These are phyloP conservation scores for Marcusenius ussheri DNA, from an alignment of 2,113 vertebrate genomes.

Conservation along the genomic window DNA sequence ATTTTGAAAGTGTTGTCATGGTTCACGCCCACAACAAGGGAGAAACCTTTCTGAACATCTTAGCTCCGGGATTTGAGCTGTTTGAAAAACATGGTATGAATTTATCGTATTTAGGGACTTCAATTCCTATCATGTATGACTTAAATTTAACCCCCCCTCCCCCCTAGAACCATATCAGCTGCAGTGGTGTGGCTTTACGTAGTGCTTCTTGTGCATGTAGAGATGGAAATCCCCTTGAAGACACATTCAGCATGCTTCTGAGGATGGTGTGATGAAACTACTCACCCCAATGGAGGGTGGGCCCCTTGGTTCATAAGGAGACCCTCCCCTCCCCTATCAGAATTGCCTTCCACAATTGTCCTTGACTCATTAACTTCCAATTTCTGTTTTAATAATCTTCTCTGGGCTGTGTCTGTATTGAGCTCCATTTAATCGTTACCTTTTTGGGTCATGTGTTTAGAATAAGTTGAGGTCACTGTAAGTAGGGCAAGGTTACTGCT, in stretches of 20 bases:
- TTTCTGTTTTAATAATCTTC: background rate
- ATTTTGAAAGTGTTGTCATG: background rate
- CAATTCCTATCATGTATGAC: background rate
- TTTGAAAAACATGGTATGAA: background rate
- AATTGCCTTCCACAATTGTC: conserved; percentile 9
- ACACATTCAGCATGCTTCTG: background rate
- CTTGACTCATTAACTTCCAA: conserved; percentile 17
- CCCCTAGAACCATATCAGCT: background rate
- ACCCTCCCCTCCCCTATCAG: background rate
- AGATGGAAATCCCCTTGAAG: background rate
- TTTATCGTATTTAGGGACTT: background rate
- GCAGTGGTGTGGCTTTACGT: background rate
- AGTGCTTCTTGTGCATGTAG: background rate
- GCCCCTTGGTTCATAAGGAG: background rate
- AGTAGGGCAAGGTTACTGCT: background rate
- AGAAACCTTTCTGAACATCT: background rate
- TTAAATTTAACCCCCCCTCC: background rate
- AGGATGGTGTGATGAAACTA: background rate
- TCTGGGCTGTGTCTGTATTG: background rate
- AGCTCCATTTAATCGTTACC: conserved; percentile 8
- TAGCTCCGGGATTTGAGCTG: background rate
- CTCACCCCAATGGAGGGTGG: background rate
- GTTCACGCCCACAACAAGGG: background rate
- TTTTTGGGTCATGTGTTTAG: background rate
- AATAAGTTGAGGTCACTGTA: background rate